Conservation (phyloP, 2,797 vertebrate species). For the Anniella stebbinsi region DNA sequence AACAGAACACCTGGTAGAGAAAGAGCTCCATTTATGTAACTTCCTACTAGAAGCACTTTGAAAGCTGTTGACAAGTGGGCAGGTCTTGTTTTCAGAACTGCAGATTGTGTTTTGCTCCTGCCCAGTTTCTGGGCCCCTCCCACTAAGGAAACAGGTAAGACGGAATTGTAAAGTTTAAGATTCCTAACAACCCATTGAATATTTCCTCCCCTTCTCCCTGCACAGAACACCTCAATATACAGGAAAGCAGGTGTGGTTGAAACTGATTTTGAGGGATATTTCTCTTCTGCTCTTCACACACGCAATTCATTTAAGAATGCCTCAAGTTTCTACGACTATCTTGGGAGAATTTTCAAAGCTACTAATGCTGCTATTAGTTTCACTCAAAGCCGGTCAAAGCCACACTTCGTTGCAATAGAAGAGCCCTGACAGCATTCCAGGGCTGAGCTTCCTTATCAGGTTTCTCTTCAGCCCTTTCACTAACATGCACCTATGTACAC, state of each 20-base stretch:
- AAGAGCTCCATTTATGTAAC: slow-evolving; percentile 44
- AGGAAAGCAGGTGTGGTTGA: slow-evolving; percentile 27
- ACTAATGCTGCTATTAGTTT: slow-evolving; percentile 29
- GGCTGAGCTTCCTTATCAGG: background rate
- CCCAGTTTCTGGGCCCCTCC: slow-evolving; percentile 71
- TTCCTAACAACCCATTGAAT: background rate
- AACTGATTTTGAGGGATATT: slow-evolving; percentile 9
- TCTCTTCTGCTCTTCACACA: slow-evolving; percentile 8
- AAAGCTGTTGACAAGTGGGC: slow-evolving; percentile 46
- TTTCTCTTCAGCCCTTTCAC: slow-evolving; percentile 37
- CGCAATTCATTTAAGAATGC: background rate
- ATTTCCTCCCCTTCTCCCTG: background rate
- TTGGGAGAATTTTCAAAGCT: background rate
- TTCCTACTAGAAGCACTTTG: slow-evolving; percentile 56
- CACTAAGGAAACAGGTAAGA: slow-evolving; percentile 64
- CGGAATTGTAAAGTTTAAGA: slow-evolving; percentile 52
- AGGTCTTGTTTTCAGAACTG: slow-evolving; percentile 53
- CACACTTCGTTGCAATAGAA: slow-evolving; percentile 32
- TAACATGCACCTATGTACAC: background rate
- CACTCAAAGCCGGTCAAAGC: slow-evolving; percentile 24
- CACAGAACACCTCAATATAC: slow-evolving; percentile 19
- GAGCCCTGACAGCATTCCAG: slow-evolving; percentile 20
- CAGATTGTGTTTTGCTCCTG: slow-evolving; percentile 60
- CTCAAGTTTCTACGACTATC: background rate
- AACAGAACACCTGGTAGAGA: background rate